Evolutionary conservation across 2,888 invertebrate species (phyloP), one percentile per base, ranked within the genome.

Genomic region (Sarcophaga subvicina): DNA sequence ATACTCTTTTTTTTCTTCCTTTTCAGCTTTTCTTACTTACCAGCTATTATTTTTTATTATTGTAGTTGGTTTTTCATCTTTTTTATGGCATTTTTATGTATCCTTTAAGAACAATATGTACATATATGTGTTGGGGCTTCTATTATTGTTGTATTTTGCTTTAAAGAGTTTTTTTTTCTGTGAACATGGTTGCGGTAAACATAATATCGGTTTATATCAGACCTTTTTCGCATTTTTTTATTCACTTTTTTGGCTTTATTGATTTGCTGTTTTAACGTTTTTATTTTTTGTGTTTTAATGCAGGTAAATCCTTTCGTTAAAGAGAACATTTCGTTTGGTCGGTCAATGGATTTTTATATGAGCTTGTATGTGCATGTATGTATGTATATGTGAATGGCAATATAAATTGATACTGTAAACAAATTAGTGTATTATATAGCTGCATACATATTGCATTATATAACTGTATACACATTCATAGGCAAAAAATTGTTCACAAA

Each of bases 331-430:
- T 54, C 37, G 66, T 14, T 66, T 37, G 27, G 45, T 69, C 20
- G 69, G 12, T 47, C 76, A 72, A 71, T 64, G 70, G 86, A 83
- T 79, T 84, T 87, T 80, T 85, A 88, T 83, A 88, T 87, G 84
- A 83, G 47, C 11, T 12, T 8, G 17, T 54, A 12, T 54, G 22
- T 22, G 70, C 47, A 59, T 64, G 14, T 45, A 37, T 62, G 37
- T 14, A 10, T 5, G n/a, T 27, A 25, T 64, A 66, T 73, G 14
- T 75, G 81, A 17, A 14, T 14, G 12, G 60, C n/a, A 22, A 47
- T 90, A 89, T 89, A 91, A 91, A 90, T 90, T 91, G 90, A 91
- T 90, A 91, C 90, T 90, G 90, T 91, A 91, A 90, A 90, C 91
- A 91, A 91, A 91, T 91, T 91, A 91, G 89, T 91, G 89, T 91